These are phyloP conservation scores for Samia ricini DNA, from an alignment of 1,140 invertebrate species.

Conservation along the genomic window DNA sequence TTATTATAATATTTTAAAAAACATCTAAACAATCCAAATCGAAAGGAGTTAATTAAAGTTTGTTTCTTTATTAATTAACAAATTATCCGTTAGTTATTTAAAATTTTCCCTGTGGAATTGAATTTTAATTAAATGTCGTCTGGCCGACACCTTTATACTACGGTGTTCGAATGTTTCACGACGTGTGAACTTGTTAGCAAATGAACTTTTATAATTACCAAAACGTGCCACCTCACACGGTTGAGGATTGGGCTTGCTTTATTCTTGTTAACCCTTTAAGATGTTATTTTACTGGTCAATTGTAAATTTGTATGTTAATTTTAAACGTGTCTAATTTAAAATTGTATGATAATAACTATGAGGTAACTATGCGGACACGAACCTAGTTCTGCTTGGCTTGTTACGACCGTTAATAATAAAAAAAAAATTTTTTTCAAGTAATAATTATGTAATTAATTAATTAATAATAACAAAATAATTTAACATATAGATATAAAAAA, in stretches of 20 bases:
- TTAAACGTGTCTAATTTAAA: too few species aligned
- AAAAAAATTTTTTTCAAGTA: too few species aligned
- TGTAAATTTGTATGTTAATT: too few species aligned
- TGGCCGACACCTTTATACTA: slow-evolving; percentile 4
- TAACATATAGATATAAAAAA: too few species aligned
- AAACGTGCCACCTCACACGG: slow-evolving; percentile 19
- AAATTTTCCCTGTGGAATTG: slow-evolving; percentile 5
- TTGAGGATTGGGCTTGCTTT: background rate
- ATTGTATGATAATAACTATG: too few species aligned
- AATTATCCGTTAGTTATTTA: background rate
- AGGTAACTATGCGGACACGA: too few species aligned
- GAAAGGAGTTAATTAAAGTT: background rate
- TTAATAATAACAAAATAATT: too few species aligned
- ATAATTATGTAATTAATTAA: too few species aligned
- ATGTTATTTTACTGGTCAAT: background rate
- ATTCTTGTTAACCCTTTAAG: background rate
- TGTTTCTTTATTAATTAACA: background rate
- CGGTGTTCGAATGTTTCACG: slow-evolving; percentile 7
- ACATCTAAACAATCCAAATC: too few species aligned
- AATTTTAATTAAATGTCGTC: slow-evolving; percentile 18
- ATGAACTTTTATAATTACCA: slow-evolving; percentile 31
- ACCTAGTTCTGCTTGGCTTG: too few species aligned
- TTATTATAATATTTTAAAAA: too few species aligned
- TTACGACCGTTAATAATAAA: too few species aligned
- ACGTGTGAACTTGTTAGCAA: slow-evolving; percentile 24